Percentiles rank a stretch among this genome's conserved stretches.
These are phyloP conservation scores for Spicauda simplicius DNA, from an alignment of 2,888 invertebrate species.

Conservation along the genomic window DNA sequence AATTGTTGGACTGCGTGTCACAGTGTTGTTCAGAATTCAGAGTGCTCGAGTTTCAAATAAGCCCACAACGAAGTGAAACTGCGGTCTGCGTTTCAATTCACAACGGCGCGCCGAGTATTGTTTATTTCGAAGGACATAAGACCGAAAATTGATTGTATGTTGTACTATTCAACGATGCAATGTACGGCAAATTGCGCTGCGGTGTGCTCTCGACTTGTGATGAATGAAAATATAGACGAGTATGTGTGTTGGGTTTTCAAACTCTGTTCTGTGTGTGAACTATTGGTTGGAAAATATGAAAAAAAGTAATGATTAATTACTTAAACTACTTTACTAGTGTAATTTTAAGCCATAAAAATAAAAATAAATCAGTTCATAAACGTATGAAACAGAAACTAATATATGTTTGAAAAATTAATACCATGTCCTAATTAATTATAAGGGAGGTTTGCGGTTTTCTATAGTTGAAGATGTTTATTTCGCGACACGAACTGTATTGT, in stretches of 20 bases:
- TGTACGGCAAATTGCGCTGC: background rate
- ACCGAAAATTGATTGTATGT: background rate
- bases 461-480: no score
- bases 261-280: background rate
- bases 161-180: background rate
- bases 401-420: no score
- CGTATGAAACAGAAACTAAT: no score
- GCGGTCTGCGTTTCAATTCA: slow-evolving; percentile 1
- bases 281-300: no score
- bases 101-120: background rate
- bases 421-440: no score
- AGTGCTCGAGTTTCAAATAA: slow-evolving; percentile 4
- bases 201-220: background rate
- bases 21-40: slow-evolving; percentile 7
- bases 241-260: background rate
- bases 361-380: no score
- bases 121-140: background rate
- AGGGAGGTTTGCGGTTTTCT: no score
- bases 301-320: no score
- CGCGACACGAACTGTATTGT: no score
- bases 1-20: background rate
- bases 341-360: no score
- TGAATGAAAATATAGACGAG: background rate
- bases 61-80: slow-evolving; percentile 16
- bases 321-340: no score